Base-by-base conservation (phyloP, 2,888 invertebrate genomes). In the Sinentomon sp. region DNA sequence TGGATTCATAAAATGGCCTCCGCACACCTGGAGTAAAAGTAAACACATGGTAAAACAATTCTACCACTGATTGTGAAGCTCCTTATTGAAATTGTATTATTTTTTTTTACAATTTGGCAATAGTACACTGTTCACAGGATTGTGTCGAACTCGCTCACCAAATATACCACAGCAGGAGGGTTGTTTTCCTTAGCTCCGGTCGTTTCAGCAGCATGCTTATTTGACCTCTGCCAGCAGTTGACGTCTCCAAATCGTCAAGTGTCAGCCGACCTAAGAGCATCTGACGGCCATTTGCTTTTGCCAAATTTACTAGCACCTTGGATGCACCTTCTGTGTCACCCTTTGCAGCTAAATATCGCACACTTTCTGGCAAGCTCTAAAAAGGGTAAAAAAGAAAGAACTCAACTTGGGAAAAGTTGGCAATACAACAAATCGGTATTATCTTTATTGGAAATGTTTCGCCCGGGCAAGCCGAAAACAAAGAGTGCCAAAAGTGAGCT, bases 281-380 rank as follows among this genome's bases (percentile, higher is more conserved):
- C 0, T 80, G 73, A 38, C 78, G 71, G 1, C 77, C 73, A 53
- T 89, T 89, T 48, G 83, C 78, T 47, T 64, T 61, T 0, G 87
- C 85, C 43, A 85, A 70, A 56, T 76, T 65, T 56, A 78, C 71
- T 33, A 89, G 55, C 1, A 80, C 85, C 35, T 66, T 65, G 35
- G 82, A 53, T 1, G 87, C 87, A 53, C 72, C 72, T 36, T 85
- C 82, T 4, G 73, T 67, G 48, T 76, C 70, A 2, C 87, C 87
- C 44, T 72, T 68, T 1, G 80, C 72, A 20, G 85, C 75, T 46
- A 82, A 73, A 53, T 64, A 89, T 38, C 83, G 61, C 1, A 83
- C 82, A 38, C 85, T 85, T 53, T 89, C 87, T 17, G 89, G 87
- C 33, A 89, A 55, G 83, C 85, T 89, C 82, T 82, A 53, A 30